Percentiles rank a stretch among this genome's conserved stretches.
Conservation (phyloP, 2,888 invertebrate genomes). For the Anagyrus pseudococci region DNA sequence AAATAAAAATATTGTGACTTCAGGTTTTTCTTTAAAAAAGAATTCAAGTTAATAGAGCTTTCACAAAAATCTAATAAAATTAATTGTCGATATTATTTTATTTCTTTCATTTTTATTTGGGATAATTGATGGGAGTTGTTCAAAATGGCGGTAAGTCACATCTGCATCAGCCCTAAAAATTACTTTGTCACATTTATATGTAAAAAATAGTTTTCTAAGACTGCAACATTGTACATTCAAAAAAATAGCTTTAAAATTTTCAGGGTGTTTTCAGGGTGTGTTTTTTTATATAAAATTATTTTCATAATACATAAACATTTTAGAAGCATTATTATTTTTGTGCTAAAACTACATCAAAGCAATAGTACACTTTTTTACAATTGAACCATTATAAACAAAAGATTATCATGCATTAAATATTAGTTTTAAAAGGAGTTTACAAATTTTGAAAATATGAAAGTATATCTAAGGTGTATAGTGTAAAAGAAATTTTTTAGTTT, state of each 20-base stretch:
- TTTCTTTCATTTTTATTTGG: slow-evolving; percentile 47
- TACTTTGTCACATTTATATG: slow-evolving; percentile 27
- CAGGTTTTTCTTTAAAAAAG: slow-evolving; percentile 21
- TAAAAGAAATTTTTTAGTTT: too few species aligned
- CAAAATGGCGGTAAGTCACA: slow-evolving; percentile 61
- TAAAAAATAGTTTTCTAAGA: slow-evolving; percentile 35
- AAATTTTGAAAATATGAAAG: too few species aligned
- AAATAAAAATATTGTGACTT: slow-evolving; percentile 29
- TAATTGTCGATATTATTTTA: slow-evolving; percentile 31
- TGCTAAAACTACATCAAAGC: slow-evolving; percentile 35
- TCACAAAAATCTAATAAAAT: slow-evolving; percentile 14
- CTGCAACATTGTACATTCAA: slow-evolving; percentile 40
- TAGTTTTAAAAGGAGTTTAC: too few species aligned
- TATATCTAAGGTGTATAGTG: too few species aligned
- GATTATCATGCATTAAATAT: slow-evolving; percentile 34
- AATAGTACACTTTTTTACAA: slow-evolving; percentile 25
- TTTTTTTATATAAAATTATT: slow-evolving; percentile 19
- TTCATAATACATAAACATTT: slow-evolving; percentile 25
- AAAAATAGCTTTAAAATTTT: slow-evolving; percentile 42
- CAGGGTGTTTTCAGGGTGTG: slow-evolving; percentile 43
- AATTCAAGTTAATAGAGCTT: neutral
- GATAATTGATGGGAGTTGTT: slow-evolving; percentile 61
- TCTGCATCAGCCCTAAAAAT: slow-evolving; percentile 40
- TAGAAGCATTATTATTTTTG: slow-evolving; percentile 34
- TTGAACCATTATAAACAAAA: slow-evolving; percentile 30